phyloP scores from a whole-genome alignment of 2,113 vertebrate genomes.

The Aleadryas rufinucha region DNA sequence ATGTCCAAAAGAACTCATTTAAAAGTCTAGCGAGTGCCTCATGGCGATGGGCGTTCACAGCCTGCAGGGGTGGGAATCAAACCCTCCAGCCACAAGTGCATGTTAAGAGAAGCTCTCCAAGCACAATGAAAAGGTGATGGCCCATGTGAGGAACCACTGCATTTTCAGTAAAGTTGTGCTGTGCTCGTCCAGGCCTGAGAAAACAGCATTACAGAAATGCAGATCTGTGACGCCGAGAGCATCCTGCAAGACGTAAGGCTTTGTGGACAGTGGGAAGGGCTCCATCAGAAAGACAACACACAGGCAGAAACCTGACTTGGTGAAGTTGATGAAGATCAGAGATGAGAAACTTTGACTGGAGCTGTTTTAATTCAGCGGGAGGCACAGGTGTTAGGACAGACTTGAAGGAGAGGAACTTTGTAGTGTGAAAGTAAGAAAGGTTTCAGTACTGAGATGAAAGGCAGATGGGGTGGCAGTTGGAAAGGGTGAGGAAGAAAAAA shows the following conservation, averaged over 20 bases:
- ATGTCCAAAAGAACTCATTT: accelerated
- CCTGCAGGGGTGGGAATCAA: neutral
- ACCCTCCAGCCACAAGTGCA: neutral
- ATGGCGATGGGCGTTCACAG: neutral
- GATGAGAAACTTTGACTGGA: neutral
- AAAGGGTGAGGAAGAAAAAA: neutral
- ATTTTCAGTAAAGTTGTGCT: neutral
- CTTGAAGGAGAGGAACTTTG: neutral
- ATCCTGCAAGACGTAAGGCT: neutral
- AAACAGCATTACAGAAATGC: neutral
- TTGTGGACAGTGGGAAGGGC: neutral
- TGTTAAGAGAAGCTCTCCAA: neutral
- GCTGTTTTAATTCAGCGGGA: neutral
- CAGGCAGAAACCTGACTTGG: neutral
- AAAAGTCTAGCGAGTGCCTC: neutral
- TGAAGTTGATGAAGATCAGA: neutral
- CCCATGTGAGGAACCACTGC: neutral
- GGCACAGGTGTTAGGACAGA: constrained; percentile 19
- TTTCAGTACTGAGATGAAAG: neutral
- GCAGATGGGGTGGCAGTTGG: constrained; percentile 29
- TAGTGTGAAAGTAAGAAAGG: neutral
- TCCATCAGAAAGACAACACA: neutral
- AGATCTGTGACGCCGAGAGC: neutral
- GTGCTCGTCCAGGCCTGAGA: neutral
- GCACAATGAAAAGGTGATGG: neutral